phyloP scores from a whole-genome alignment of 2,888 invertebrate species.

The Agrochola macilenta region DNA sequence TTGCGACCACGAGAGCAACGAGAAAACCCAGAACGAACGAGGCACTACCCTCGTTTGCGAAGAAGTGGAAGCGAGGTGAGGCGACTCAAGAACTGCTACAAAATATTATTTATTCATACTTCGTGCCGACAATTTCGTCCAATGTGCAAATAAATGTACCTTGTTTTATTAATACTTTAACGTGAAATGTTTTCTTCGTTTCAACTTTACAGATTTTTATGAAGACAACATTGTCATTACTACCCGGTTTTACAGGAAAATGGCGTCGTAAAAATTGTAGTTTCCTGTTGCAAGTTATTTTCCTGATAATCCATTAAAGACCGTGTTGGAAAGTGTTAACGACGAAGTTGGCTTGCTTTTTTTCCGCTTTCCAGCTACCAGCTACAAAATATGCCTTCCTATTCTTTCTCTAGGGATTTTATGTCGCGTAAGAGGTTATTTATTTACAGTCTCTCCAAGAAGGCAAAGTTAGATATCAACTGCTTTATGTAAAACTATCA shows the following conservation, averaged over 20 bases:
- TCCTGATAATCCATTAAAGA: slow-evolving; percentile 55
- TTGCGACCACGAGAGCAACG: no score
- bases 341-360: slow-evolving; percentile 18
- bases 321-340: slow-evolving; percentile 5
- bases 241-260: slow-evolving; percentile 34
- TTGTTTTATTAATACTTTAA: slow-evolving; percentile 36
- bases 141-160: neutral
- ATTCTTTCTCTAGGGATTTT: slow-evolving; percentile 21
- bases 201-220: slow-evolving; percentile 55
- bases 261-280: slow-evolving; percentile 44
- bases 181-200: slow-evolving; percentile 23
- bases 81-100: neutral
- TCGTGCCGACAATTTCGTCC: neutral
- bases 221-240: slow-evolving; percentile 54
- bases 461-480: slow-evolving; percentile 14
- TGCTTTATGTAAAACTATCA: slow-evolving; percentile 30
- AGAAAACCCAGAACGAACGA: no score
- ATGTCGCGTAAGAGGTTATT: slow-evolving; percentile 39
- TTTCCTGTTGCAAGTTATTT: slow-evolving; percentile 56
- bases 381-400: slow-evolving; percentile 35
- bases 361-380: slow-evolving; percentile 17
- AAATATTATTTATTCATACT: slow-evolving; percentile 11
- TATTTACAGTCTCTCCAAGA: slow-evolving; percentile 21
- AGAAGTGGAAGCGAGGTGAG: no score
- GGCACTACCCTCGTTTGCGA: no score